These are phyloP conservation scores for Pardalotus punctatus DNA, from an alignment of 2,113 vertebrate species.

Conservation along the genomic window DNA sequence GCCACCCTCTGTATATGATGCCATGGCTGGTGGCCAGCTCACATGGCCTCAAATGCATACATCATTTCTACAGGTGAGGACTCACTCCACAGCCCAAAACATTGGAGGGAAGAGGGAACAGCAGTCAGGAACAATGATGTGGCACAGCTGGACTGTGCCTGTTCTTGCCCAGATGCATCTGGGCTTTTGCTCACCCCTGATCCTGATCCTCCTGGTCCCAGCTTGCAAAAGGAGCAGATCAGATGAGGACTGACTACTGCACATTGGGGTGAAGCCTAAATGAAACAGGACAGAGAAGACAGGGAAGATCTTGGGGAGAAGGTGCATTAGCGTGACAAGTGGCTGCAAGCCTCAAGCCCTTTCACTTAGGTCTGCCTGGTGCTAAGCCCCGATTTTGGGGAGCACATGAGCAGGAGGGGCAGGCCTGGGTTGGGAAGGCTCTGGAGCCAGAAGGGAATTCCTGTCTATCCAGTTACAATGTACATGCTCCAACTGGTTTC, in stretches of 20 bases:
- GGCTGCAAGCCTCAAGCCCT: background rate
- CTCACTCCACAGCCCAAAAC: background rate
- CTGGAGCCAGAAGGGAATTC: background rate
- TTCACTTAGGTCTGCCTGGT: background rate
- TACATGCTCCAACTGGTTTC: background rate
- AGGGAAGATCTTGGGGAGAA: background rate
- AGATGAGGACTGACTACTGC: background rate
- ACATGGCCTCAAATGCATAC: background rate
- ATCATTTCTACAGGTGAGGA: background rate
- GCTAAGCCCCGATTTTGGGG: background rate
- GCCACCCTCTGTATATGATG: background rate
- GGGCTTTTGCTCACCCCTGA: background rate
- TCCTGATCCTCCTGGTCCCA: background rate
- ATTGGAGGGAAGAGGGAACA: background rate
- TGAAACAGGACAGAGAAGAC: background rate
- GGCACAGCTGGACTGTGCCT: background rate
- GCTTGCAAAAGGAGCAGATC: background rate
- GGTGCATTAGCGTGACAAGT: background rate
- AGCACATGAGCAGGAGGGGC: background rate
- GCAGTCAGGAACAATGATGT: background rate
- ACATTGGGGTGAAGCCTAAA: background rate
- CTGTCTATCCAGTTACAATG: background rate
- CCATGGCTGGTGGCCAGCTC: background rate
- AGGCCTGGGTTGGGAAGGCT: background rate
- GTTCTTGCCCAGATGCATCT: background rate